These are phyloP conservation scores for Villa cingulata DNA, from an alignment of 2,888 invertebrate genomes.

Conservation along the genomic window DNA sequence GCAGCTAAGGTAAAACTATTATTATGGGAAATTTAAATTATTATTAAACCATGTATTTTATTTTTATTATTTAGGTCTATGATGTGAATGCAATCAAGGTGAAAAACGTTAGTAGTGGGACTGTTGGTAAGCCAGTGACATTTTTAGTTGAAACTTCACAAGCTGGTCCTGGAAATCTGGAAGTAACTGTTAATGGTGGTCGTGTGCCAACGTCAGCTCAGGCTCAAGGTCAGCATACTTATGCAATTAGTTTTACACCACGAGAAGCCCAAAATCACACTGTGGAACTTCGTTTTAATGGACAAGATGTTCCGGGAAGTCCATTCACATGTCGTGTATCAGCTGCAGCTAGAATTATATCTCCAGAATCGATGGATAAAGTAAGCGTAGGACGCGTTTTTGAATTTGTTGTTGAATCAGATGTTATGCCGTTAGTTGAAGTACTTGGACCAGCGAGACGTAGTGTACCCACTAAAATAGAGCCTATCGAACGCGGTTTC, in stretches of 20 bases:
- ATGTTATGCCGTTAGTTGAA: conserved; percentile 66
- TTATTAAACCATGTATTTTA: neutral
- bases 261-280: conserved; percentile 81
- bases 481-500: conserved; percentile 34
- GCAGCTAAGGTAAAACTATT: conserved; percentile 58
- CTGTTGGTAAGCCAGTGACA: conserved; percentile 80
- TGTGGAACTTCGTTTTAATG: conserved; percentile 91
- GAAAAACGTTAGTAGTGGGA: conserved; percentile 75
- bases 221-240: conserved; percentile 90
- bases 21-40: neutral
- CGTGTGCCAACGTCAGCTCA: conserved; percentile 93
- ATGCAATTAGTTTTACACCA: conserved; percentile 94
- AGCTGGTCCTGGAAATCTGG: conserved; percentile 95
- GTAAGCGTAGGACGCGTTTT: conserved; percentile 76
- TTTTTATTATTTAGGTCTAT: conserved; percentile 48
- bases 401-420: conserved; percentile 76
- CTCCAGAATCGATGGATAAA: conserved; percentile 76
- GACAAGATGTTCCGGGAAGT: conserved; percentile 80
- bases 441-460: conserved; percentile 62
- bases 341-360: conserved; percentile 70
- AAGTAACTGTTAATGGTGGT: conserved; percentile 96
- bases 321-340: conserved; percentile 43
- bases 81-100: conserved; percentile 90
- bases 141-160: conserved; percentile 95
- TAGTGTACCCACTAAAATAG: conserved; percentile 51